A percentile compares a stretch with the other conserved stretches of the same genome.
Conservation (phyloP, 2,113 vertebrate species). For the human (Homo sapiens) region DNA sequence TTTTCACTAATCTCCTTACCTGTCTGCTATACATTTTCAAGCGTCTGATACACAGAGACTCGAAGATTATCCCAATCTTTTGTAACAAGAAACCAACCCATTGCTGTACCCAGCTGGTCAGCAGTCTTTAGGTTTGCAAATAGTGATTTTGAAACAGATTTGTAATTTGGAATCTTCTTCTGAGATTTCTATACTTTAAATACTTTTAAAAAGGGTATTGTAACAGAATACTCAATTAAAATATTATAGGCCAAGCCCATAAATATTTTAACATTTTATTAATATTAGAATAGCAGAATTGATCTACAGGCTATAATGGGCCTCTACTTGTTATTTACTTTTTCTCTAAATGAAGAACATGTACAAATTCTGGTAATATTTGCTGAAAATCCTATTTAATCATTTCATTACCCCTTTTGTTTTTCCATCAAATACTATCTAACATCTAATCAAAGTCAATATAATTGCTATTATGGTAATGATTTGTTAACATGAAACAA, state of each 20-base stretch:
- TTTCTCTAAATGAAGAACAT: neutral
- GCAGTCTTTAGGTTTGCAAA: neutral
- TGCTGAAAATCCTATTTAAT: constrained; percentile 16
- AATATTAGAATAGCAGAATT: neutral
- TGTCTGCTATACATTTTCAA: neutral
- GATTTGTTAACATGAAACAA: neutral
- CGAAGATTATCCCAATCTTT: neutral
- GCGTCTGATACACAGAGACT: neutral
- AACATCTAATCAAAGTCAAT: neutral
- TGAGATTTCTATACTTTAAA: neutral
- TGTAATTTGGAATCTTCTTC: neutral
- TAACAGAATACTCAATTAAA: neutral
- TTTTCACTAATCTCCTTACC: constrained; percentile 24
- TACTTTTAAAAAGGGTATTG: neutral
- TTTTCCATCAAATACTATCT: neutral
- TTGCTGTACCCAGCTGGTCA: neutral
- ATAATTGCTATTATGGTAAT: constrained; percentile 9
- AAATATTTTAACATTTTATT: constrained; percentile 38
- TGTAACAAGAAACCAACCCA: neutral
- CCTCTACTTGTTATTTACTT: neutral
- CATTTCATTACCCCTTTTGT: neutral
- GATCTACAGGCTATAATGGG: neutral
- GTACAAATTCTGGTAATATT: neutral
- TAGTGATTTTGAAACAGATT: neutral
- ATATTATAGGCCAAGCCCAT: neutral